Conservation (phyloP, 2,888 invertebrate genomes). For the Sminthurides aquaticus region DNA sequence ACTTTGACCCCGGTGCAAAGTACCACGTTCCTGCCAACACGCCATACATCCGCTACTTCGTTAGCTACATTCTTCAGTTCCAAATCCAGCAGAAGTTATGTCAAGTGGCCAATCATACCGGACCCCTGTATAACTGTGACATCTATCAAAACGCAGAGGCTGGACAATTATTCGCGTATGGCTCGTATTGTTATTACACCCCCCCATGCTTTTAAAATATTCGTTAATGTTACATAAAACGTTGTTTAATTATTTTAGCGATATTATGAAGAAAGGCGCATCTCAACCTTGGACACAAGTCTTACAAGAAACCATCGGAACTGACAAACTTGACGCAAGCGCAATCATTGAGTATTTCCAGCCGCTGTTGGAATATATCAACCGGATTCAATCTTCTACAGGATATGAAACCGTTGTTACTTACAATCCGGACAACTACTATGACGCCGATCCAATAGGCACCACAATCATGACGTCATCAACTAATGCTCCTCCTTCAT, state of each 20-base stretch:
- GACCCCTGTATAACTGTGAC: conserved; percentile 70
- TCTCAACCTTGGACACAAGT: not conserved
- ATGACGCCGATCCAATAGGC: too few species aligned
- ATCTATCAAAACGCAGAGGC: conserved; percentile 72
- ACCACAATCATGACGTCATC: too few species aligned
- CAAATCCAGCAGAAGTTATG: conserved; percentile 76
- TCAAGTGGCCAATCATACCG: conserved; percentile 59
- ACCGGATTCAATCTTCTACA: not conserved
- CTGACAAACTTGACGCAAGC: not conserved
- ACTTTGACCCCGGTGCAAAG: conserved; percentile 77
- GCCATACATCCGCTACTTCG: conserved; percentile 61
- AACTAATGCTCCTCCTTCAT: too few species aligned
- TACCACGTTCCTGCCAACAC: conserved; percentile 65
- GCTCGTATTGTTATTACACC: not conserved
- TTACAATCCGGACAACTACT: not conserved
- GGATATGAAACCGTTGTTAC: not conserved
- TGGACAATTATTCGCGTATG: conserved; percentile 58
- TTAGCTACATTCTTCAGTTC: conserved; percentile 73
- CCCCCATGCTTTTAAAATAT: too few species aligned
- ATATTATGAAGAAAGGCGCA: not conserved
- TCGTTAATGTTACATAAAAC: too few species aligned
- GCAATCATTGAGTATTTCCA: not conserved
- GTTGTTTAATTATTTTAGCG: not conserved
- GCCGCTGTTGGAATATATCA: not conserved
- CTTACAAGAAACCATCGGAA: not conserved